Evolutionary conservation across 2,888 invertebrate genomes (phyloP).

Genomic region (Plagodis pulveraria): DNA sequence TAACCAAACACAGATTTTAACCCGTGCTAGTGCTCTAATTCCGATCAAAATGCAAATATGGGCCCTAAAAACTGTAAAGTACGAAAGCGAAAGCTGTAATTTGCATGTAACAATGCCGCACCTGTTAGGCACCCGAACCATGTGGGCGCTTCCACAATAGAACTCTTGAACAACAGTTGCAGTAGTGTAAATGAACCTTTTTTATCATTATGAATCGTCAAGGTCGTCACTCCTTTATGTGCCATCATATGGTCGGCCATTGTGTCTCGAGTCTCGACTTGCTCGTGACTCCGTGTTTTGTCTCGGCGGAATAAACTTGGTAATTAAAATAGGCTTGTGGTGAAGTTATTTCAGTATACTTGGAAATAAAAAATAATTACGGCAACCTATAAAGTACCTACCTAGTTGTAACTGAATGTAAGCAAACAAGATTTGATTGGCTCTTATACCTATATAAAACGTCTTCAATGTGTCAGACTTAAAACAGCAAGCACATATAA

Average conservation of each 20-base stretch:
- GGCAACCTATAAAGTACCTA: too few species aligned
- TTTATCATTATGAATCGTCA: constrained; percentile 76
- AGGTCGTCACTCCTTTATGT: constrained; percentile 78
- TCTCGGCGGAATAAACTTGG: constrained; percentile 19
- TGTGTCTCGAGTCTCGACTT: constrained; percentile 25
- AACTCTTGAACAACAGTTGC: constrained; percentile 76
- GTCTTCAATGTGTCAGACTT: too few species aligned
- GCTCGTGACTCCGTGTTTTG: constrained; percentile 16
- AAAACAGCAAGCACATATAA: too few species aligned
- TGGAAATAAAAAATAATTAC: too few species aligned
- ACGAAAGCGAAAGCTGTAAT: constrained; percentile 80
- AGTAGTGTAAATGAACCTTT: constrained; percentile 82
- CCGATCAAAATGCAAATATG: constrained; percentile 34
- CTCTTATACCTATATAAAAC: too few species aligned
- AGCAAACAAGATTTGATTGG: too few species aligned
- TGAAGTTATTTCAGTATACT: too few species aligned
- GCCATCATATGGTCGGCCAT: constrained; percentile 60
- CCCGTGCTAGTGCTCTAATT: constrained; percentile 32
- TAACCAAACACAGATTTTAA: constrained; percentile 8
- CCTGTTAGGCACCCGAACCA: constrained; percentile 67
- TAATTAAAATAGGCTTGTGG: not conserved
- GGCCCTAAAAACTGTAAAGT: constrained; percentile 67
- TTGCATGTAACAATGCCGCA: constrained; percentile 84
- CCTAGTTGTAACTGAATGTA: too few species aligned
- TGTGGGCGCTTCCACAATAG: constrained; percentile 78